Evolutionary conservation across 2,888 invertebrate species (phyloP), one percentile per base, ranked within the genome.

Genomic region (Taenaris catops): DNA sequence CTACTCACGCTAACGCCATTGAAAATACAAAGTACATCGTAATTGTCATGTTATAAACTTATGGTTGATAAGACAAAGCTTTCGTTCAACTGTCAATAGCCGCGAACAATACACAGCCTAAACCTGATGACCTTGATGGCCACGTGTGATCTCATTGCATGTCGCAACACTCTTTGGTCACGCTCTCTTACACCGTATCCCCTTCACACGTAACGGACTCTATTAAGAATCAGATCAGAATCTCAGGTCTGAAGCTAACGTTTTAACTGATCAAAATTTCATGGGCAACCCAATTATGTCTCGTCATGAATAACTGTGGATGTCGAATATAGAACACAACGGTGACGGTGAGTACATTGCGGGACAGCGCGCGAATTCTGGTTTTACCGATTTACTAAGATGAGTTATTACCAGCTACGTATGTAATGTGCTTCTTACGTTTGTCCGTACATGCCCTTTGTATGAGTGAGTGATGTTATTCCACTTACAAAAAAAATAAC

Each of bases 61-160:
- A n/a, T n/a, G n/a, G n/a, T n/a, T n/a, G n/a, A n/a, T n/a, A n/a
- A n/a, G 18, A 36, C 35, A 39, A 16, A 33, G 33, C 23, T 18
- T 24, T 38, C 27, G 27, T 33, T 38, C 23, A 33, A 10, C 24
- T 27, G 27, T 25, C 31, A 31, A 18, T 23, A 12, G 8, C 14
- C 7, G 18, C 12, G 5, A 12, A 38, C 33, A 33, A 29, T 10
- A 35, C 21, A 24, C 18, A 20, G 14, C 21, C 8, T 33, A 35
- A 45, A 39, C 41, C 40, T 34, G 24, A 25, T 45, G 58, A 44
- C 63, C 63, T 62, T 59, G 61, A 46, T 34, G 33, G 34, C 42
- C 62, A 66, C 66, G 63, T 74, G 70, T 65, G 70, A 63, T 55
- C 19, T 28, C 20, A 10, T 28, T 46, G 53, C 48, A 42, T 50